Evolutionary conservation across 2,113 vertebrate species (phyloP).

Genomic region (Felis chaus): DNA sequence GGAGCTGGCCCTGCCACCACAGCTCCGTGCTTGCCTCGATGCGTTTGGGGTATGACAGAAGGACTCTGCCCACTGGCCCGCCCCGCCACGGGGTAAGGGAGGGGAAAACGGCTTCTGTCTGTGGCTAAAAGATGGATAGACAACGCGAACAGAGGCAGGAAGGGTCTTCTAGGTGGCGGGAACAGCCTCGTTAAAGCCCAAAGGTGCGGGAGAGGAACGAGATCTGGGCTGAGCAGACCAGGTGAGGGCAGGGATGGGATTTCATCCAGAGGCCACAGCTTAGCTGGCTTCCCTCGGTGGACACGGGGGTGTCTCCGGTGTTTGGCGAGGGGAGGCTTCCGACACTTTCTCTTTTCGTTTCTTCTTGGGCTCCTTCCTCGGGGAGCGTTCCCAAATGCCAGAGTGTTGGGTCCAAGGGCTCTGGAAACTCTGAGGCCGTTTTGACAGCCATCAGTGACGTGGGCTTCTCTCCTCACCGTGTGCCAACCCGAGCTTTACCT

Average conservation of each 20-base stretch:
- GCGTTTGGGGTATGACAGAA: background rate
- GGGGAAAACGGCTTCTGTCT: background rate
- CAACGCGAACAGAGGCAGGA: background rate
- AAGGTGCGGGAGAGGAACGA: background rate
- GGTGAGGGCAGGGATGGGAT: background rate
- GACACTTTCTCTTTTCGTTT: background rate
- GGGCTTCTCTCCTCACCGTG: fast-evolving
- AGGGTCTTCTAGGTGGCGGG: background rate
- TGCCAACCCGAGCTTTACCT: background rate
- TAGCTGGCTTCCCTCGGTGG: background rate
- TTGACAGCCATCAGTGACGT: fast-evolving
- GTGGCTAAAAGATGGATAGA: background rate
- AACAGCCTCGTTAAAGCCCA: background rate
- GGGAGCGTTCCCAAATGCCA: background rate
- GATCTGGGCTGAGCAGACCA: background rate
- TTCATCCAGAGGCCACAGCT: background rate
- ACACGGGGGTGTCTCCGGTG: background rate
- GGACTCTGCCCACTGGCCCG: background rate
- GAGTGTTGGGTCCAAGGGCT: background rate
- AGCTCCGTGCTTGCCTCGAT: background rate
- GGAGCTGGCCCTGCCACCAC: fast-evolving
- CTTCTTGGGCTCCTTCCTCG: background rate
- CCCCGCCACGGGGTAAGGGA: background rate
- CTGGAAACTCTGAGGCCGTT: background rate
- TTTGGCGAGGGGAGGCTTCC: background rate